A percentile compares a stretch with the other conserved stretches of the same genome.
phyloP scores from a whole-genome alignment of 1,140 invertebrate genomes.

The Antheraea pernyi region DNA sequence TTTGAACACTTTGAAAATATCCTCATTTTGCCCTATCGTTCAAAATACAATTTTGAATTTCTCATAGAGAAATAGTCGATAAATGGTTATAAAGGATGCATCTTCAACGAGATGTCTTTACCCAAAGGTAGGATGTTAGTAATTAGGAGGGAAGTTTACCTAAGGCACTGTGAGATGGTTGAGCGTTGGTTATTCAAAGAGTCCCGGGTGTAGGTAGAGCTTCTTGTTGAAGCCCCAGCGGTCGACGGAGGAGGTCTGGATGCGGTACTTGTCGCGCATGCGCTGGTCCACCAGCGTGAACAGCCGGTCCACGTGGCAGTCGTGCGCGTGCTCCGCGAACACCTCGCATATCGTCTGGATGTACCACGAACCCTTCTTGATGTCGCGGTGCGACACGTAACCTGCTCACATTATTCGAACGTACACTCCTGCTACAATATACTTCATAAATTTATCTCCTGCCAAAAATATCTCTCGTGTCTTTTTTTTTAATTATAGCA shows the following conservation, averaged over 20 bases:
- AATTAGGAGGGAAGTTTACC: too few species aligned
- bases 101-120: too few species aligned
- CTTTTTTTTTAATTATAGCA: too few species aligned
- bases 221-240: constrained; percentile 82
- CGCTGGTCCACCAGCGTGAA: constrained; percentile 81
- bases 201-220: constrained; percentile 82
- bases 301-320: constrained; percentile 83
- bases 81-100: too few species aligned
- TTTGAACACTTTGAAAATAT: too few species aligned
- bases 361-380: constrained; percentile 85
- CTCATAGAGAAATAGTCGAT: too few species aligned
- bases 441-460: too few species aligned
- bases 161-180: neutral
- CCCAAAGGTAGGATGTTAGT: too few species aligned
- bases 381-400: constrained; percentile 83
- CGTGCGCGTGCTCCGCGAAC: constrained; percentile 85
- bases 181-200: constrained; percentile 46
- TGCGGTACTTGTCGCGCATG: constrained; percentile 57
- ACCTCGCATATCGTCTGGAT: constrained; percentile 87
- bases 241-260: constrained; percentile 80
- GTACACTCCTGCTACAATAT: too few species aligned
- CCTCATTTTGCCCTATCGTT: too few species aligned
- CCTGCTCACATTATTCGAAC: constrained; percentile 52
- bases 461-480: too few species aligned
- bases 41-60: too few species aligned